Evolutionary conservation across 1,140 invertebrate species (phyloP).

Genomic region (Drosophila oshimai): DNA sequence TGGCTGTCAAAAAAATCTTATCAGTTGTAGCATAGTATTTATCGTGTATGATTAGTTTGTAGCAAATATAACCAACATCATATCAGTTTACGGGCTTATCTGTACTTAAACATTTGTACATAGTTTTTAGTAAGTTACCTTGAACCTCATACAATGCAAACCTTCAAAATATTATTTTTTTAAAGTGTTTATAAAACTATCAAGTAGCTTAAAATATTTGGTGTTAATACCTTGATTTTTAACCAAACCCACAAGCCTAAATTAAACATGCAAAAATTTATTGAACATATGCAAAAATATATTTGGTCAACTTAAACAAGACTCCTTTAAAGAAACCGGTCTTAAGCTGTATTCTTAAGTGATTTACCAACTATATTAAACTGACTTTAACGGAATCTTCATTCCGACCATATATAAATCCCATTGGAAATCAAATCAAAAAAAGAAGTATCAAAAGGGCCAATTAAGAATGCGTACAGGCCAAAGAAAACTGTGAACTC

Average conservation of each 20-base stretch:
- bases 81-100: background rate
- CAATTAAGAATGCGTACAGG: slow-evolving; percentile 22
- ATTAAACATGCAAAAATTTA: no score
- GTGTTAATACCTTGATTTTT: no score
- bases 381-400: background rate
- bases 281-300: background rate
- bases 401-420: background rate
- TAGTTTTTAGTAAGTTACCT: background rate
- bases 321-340: background rate
- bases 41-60: background rate
- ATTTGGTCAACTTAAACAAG: background rate
- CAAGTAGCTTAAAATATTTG: no score
- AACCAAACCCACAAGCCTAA: no score
- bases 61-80: background rate
- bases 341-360: background rate
- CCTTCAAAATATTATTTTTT: no score
- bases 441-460: background rate
- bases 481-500: slow-evolving; percentile 34
- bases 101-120: background rate
- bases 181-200: no score
- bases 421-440: background rate
- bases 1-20: slow-evolving; percentile 15
- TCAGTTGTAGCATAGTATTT: slow-evolving; percentile 3
- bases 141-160: no score
- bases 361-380: no score